Conservation (phyloP, 1,140 invertebrate species). For the Bombus picipes region DNA sequence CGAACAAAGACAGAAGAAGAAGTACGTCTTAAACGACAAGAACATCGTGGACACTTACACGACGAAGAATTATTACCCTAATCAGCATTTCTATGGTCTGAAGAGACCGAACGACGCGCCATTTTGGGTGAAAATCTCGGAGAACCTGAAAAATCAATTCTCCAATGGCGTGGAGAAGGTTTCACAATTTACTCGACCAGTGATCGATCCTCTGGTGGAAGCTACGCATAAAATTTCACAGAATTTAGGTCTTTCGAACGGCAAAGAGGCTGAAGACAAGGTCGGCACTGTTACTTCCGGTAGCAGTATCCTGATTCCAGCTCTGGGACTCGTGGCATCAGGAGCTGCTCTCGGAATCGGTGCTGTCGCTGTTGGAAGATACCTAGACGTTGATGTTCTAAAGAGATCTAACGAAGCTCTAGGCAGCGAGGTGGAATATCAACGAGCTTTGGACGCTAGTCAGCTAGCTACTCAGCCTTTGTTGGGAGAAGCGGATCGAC, state of each 20-base stretch:
- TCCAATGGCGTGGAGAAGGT: constrained; percentile 87
- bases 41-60: constrained; percentile 75
- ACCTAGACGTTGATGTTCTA: constrained; percentile 86
- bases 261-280: constrained; percentile 86
- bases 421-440: constrained; percentile 84
- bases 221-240: constrained; percentile 90
- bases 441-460: constrained; percentile 80
- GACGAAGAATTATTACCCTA: constrained; percentile 77
- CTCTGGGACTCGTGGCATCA: constrained; percentile 89
- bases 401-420: constrained; percentile 78
- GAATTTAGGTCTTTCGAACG: constrained; percentile 86
- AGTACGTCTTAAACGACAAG: constrained; percentile 77
- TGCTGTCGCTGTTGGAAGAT: constrained; percentile 89
- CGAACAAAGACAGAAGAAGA: constrained; percentile 80
- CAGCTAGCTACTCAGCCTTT: not conserved
- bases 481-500: too few species aligned
- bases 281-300: constrained; percentile 86
- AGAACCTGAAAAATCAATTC: constrained; percentile 88
- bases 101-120: constrained; percentile 83
- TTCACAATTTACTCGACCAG: constrained; percentile 87
- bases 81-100: constrained; percentile 77
- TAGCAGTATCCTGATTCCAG: constrained; percentile 85
- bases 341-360: constrained; percentile 90
- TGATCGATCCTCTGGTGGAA: constrained; percentile 88
- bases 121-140: constrained; percentile 88